Conservation (phyloP, 2,888 invertebrate species). For the Margaritifera margaritifera region DNA sequence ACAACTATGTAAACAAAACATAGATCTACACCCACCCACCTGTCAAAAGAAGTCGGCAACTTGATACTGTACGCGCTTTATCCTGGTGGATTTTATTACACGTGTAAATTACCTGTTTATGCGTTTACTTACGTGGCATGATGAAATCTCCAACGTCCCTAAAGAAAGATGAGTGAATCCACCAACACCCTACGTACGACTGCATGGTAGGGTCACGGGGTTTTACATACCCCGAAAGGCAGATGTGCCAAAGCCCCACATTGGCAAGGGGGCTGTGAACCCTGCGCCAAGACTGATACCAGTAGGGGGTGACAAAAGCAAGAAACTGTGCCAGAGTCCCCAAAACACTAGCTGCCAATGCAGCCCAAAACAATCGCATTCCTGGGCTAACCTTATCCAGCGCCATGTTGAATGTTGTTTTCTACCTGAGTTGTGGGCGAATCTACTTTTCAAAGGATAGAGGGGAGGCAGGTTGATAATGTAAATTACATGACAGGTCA, state of each 20-base stretch:
- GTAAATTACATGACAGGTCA: no score
- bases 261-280: slow-evolving; percentile 64
- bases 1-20: no score
- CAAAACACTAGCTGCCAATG: slow-evolving; percentile 40
- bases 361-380: slow-evolving; percentile 48
- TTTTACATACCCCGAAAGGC: slow-evolving; percentile 62
- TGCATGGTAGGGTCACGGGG: slow-evolving; percentile 59
- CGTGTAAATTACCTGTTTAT: background rate
- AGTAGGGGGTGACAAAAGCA: slow-evolving; percentile 61
- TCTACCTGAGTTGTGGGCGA: slow-evolving; percentile 26
- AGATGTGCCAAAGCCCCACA: slow-evolving; percentile 65
- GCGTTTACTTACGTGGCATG: slow-evolving; percentile 58
- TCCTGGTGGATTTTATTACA: background rate
- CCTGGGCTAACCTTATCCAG: slow-evolving; percentile 36
- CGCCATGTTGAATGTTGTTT: slow-evolving; percentile 37
- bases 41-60: no score
- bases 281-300: slow-evolving; percentile 66
- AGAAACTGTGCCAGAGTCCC: slow-evolving; percentile 55
- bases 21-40: no score
- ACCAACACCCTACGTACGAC: slow-evolving; percentile 67
- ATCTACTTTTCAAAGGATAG: slow-evolving; percentile 12
- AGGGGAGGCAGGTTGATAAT: no score
- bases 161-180: slow-evolving; percentile 65
- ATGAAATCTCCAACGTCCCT: slow-evolving; percentile 46
- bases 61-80: no score